phyloP scores from a whole-genome alignment of 1,140 invertebrate species.

The Chrysopa pallens region DNA sequence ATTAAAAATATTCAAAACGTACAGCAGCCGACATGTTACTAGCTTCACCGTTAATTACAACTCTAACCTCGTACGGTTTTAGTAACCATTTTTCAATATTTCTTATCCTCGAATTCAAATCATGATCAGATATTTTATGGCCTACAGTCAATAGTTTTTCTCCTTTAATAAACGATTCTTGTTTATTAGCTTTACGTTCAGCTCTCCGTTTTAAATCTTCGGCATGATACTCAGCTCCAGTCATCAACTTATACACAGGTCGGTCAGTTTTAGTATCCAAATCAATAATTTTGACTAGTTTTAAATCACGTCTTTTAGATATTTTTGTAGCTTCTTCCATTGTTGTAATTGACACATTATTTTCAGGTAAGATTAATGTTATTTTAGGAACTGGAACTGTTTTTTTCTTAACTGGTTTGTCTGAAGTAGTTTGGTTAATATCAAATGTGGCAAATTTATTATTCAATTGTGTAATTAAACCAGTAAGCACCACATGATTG shows the following conservation, averaged over 20 bases:
- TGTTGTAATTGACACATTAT: conserved; percentile 13
- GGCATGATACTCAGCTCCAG: conserved; percentile 16
- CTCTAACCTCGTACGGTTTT: conserved; percentile 38
- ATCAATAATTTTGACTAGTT: conserved; percentile 42
- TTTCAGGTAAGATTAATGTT: conserved; percentile 8
- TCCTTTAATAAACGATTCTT: conserved; percentile 21
- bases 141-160: conserved; percentile 39
- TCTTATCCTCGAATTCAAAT: conserved; percentile 36
- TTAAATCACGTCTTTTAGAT: conserved; percentile 37
- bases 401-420: too few relatives aligned
- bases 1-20: conserved; percentile 17
- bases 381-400: not conserved
- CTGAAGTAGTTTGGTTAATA: too few relatives aligned
- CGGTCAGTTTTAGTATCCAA: conserved; percentile 37
- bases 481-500: too few relatives aligned
- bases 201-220: conserved; percentile 21
- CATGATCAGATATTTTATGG: conserved; percentile 38
- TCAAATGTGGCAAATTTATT: too few relatives aligned
- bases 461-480: too few relatives aligned
- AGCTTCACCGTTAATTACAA: conserved; percentile 31
- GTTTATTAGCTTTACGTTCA: conserved; percentile 11
- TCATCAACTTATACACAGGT: conserved; percentile 37
- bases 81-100: conserved; percentile 40
- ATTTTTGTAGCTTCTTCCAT: conserved; percentile 37
- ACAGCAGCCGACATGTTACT: conserved; percentile 26